These are phyloP conservation scores for Aporrectodea caliginosa DNA, from an alignment of 1,140 invertebrate species.

Conservation along the genomic window DNA sequence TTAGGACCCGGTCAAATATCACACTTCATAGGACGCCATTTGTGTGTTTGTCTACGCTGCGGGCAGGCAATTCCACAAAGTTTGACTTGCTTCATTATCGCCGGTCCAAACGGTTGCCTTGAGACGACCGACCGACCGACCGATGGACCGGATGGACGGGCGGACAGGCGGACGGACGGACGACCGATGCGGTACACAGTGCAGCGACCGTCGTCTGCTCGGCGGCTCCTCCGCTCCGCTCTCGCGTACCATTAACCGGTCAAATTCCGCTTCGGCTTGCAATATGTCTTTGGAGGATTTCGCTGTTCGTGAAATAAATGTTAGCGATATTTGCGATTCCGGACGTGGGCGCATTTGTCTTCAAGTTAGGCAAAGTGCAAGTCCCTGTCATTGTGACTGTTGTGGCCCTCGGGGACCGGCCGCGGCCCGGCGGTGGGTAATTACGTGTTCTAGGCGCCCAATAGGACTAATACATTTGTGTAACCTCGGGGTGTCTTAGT, in stretches of 20 bases:
- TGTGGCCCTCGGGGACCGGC: too few species aligned
- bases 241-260: not conserved
- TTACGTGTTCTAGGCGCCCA: not conserved
- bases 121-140: not conserved
- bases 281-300: not conserved
- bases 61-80: not conserved
- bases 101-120: not conserved
- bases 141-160: not conserved
- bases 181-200: not conserved
- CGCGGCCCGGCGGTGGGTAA: constrained; percentile 1
- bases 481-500: not conserved
- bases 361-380: not conserved
- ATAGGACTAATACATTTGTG: not conserved
- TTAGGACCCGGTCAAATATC: not conserved
- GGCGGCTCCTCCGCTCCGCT: not conserved
- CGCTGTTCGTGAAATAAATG: not conserved
- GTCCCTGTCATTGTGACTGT: not conserved
- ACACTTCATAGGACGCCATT: not conserved
- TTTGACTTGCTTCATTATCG: not conserved
- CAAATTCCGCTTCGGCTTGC: not conserved
- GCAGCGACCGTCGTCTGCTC: not conserved
- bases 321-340: not conserved
- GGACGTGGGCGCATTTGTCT: not conserved
- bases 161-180: not conserved
- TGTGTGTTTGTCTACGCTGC: not conserved